Base-by-base conservation (phyloP, 2,113 vertebrate genomes). In the Cinclus cinclus region DNA sequence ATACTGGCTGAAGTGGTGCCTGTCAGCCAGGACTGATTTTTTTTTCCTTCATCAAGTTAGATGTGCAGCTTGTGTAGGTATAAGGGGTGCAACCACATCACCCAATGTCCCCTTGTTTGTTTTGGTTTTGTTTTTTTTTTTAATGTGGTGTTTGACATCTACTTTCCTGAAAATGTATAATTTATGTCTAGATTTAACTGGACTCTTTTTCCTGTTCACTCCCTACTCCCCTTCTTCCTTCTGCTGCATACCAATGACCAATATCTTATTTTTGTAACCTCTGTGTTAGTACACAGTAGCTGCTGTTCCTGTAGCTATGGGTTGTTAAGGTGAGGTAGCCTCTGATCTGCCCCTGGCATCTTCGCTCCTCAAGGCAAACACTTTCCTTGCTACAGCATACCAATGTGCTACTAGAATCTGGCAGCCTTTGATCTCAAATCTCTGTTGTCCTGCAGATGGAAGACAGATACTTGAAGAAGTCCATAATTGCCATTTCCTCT, bases 401-500 rank as follows among this genome's bases (percentile, higher is more conserved):
- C 16, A 18, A 2, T 0, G 1, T 46, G 42, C 76, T 79, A 49
- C 49, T 35, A 71, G 47, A 92, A 52, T 44, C 30, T 80, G 56
- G 23, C 67, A 85, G 42, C 70, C 63, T 92, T 89, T 96, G 42
- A 87, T 95, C 77, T 96, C 69, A 83, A 5, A 73, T 59, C 52
- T 59, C 52, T 71, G 42, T 49, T 19, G 7, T 69, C 49, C 53
- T 85, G 55, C 60, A 81, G 58, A 67, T 31, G 53, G 67, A 80
- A 74, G 79, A 21, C 53, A 67, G 37, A 16, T 44, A 50, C 79
- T 69, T 65, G 39, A 60, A 46, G 15, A 41, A 69, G 67, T 53
- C 65, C 52, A 14, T 79, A 4, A 2, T 67, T 83, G 42, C 41
- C 39, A n/a, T 83, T 95, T 91, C 64, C 41, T 44, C 59, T 56